Evolutionary conservation across 2,797 vertebrate species (phyloP).

Genomic region (Pseudotriccus pelzelni): DNA sequence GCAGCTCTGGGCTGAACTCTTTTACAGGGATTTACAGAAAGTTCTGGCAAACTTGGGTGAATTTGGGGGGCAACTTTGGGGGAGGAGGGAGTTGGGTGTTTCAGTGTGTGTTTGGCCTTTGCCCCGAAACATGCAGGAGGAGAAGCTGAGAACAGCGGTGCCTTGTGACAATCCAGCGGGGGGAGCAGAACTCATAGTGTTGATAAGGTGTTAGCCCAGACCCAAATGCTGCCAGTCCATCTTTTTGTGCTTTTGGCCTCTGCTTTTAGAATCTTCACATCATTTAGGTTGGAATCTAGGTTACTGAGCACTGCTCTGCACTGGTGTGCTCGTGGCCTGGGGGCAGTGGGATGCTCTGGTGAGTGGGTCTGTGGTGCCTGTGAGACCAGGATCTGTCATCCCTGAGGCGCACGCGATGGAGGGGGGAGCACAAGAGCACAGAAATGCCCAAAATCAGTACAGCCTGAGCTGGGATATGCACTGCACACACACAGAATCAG

Average conservation of each 20-base stretch:
- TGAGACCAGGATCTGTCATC: background rate
- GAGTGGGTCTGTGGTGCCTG: background rate
- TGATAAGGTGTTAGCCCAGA: background rate
- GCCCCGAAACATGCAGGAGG: background rate
- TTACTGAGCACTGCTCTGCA: background rate
- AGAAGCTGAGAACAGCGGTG: background rate
- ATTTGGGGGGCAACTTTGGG: background rate
- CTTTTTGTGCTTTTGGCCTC: background rate
- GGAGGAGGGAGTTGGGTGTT: background rate
- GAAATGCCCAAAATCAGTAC: background rate
- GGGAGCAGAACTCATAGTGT: background rate
- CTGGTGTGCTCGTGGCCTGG: background rate
- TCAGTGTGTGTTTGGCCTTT: background rate
- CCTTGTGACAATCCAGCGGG: background rate
- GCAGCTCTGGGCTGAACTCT: background rate
- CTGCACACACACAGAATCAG: no score
- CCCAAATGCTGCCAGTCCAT: background rate
- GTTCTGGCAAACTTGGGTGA: background rate
- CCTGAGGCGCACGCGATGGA: accelerated
- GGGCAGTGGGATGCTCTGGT: background rate
- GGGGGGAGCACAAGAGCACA: background rate
- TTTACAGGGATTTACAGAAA: background rate
- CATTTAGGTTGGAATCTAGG: background rate
- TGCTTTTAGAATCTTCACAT: no score
- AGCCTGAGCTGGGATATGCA: background rate